These are phyloP conservation scores for Archips xylosteana DNA, from an alignment of 2,888 invertebrate species.

Conservation along the genomic window DNA sequence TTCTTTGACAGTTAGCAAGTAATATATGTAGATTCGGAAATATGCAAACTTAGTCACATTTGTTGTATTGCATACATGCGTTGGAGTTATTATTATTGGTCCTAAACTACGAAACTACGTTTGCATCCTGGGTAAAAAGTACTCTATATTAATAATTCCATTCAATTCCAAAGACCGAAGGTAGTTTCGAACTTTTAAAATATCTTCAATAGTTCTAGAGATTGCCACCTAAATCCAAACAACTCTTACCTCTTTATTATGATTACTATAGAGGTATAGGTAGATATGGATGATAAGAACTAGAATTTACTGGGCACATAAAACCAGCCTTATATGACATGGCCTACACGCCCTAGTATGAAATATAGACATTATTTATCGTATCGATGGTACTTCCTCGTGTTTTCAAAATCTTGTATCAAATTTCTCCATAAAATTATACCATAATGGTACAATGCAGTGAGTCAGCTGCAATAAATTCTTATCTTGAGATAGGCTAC, in stretches of 20 bases:
- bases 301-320: slow-evolving; percentile 16
- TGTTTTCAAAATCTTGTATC: slow-evolving; percentile 35
- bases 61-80: too few species aligned
- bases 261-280: neutral
- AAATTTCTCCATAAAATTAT: slow-evolving; percentile 36
- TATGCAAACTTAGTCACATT: too few species aligned
- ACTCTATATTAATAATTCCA: too few species aligned
- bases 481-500: slow-evolving; percentile 65
- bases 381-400: slow-evolving; percentile 28
- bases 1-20: too few species aligned
- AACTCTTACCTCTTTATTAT: too few species aligned
- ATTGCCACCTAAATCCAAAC: too few species aligned
- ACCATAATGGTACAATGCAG: slow-evolving; percentile 26
- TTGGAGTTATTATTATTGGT: too few species aligned
- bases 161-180: too few species aligned
- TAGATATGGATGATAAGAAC: neutral
- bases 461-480: slow-evolving; percentile 54
- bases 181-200: too few species aligned
- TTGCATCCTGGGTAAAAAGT: too few species aligned
- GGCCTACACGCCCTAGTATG: slow-evolving; percentile 21
- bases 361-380: slow-evolving; percentile 38
- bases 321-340: slow-evolving; percentile 26
- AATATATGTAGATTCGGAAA: too few species aligned
- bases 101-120: neutral
- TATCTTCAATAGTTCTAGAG: too few species aligned